phyloP scores from a whole-genome alignment of 2,113 vertebrate genomes.

The Leucosticte australis region DNA sequence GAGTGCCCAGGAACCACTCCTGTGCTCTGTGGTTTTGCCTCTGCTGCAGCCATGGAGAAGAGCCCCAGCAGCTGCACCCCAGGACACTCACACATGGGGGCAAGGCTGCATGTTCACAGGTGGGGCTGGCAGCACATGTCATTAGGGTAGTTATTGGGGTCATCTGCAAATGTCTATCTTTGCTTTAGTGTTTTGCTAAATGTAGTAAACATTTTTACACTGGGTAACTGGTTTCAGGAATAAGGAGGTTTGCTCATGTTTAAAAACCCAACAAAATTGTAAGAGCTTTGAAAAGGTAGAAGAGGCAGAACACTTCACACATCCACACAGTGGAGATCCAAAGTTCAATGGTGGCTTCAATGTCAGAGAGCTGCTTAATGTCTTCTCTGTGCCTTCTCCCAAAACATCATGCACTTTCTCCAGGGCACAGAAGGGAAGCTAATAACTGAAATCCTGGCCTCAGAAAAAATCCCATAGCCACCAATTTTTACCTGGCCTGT shows the following conservation, averaged over 20 bases:
- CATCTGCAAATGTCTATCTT: background rate
- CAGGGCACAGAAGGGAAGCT: background rate
- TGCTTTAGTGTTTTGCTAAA: background rate
- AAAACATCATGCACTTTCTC: background rate
- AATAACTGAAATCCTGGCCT: background rate
- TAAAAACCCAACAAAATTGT: background rate
- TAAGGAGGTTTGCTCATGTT: background rate
- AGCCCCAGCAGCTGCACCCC: background rate
- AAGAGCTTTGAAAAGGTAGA: background rate
- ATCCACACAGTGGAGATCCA: background rate
- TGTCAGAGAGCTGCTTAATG: background rate
- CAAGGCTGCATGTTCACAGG: background rate
- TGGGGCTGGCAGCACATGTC: background rate
- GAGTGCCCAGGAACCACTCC: background rate
- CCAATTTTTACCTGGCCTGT: background rate
- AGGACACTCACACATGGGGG: rapidly evolving
- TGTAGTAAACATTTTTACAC: background rate
- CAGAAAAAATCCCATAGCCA: background rate
- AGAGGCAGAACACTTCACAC: background rate
- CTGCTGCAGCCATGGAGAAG: background rate
- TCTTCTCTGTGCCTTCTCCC: background rate
- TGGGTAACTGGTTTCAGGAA: background rate
- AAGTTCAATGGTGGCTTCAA: background rate
- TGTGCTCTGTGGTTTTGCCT: background rate
- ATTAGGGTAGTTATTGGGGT: background rate